Evolutionary conservation across 2,888 invertebrate genomes (phyloP).

Genomic region (Cephonodes hylas): DNA sequence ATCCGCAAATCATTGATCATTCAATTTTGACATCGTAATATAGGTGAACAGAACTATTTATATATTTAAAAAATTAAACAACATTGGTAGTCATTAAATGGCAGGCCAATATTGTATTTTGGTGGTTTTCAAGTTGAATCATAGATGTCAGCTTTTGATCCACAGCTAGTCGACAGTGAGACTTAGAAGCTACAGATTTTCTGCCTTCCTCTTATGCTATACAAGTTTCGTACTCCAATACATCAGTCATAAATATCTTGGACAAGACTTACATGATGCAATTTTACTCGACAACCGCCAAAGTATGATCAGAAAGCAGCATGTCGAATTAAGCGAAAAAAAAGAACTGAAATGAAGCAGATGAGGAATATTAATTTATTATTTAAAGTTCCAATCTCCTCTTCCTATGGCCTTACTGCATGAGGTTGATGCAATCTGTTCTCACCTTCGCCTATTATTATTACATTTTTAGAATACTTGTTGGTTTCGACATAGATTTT

Average conservation of each 20-base stretch:
- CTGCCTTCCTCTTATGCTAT: background rate
- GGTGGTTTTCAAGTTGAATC: background rate
- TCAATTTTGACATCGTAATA: conserved; percentile 36
- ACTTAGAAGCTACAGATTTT: background rate
- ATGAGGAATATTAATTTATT: background rate
- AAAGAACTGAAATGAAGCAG: background rate
- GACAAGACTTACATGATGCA: background rate
- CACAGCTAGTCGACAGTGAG: no score
- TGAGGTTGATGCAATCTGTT: background rate
- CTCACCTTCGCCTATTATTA: background rate
- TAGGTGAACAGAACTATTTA: background rate
- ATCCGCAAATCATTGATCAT: conserved; percentile 43
- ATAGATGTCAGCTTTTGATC: background rate
- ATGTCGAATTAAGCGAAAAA: background rate
- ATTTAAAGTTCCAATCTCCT: background rate
- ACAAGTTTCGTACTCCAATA: background rate
- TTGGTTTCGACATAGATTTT: no score
- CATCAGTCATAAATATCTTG: no score
- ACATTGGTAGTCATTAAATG: background rate
- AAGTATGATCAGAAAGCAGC: background rate
- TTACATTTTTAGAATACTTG: background rate
- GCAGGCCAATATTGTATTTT: background rate
- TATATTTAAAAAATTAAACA: background rate
- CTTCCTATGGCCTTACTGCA: background rate
- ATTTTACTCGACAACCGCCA: background rate